Base-by-base conservation (phyloP, 2,797 vertebrate genomes). In the Rhinoraja longicauda region DNA sequence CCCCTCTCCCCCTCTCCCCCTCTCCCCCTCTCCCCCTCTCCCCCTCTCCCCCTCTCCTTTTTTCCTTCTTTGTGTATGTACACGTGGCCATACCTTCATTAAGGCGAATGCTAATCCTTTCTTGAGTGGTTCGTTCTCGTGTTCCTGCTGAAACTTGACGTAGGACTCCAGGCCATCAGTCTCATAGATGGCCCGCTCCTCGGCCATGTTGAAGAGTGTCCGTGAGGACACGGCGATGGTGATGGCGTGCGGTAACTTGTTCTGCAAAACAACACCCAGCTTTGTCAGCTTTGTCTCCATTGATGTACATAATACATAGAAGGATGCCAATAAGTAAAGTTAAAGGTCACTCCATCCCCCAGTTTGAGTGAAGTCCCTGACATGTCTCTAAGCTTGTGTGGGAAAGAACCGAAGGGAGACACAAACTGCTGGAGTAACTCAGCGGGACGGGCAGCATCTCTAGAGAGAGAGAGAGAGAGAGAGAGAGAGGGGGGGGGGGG, bases 211-310 rank as follows among this genome's bases (percentile, higher is more conserved):
- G 95, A 99, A 99, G 93, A 99, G 97, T 0, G 97, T 97, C 57
- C 97, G 96, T 9, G 99, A 99, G 0, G 99, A 99, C 12, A 99
- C 97, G 0, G 98, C 98, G 75, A 99, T 95, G 19, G 98, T 99
- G 86, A 99, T 97, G 0, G 99, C 98, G 62, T 96, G 94, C 93
- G 93, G 96, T 36, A 98, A 97, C 94, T 98, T 99, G 93, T 98
- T 98, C 98, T 99, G 95, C 3, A 5, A 76, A 36, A 75, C 86
- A 67, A 92, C n/a, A 88, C 8, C 13, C 39, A 64, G 5, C 36
- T 3, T 93, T 64, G 32, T 32, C 32, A 77, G 77, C 77, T 45
- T 32, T 79, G 32, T 3, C 13, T 36, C 36, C 21, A 39, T 21
- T 72, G 70, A 21, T 5, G 7, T 24, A 72, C 24, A 72, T 72